Evolutionary conservation across 1,140 invertebrate genomes (phyloP).

Genomic region (Daktulosphaira vitifoliae): DNA sequence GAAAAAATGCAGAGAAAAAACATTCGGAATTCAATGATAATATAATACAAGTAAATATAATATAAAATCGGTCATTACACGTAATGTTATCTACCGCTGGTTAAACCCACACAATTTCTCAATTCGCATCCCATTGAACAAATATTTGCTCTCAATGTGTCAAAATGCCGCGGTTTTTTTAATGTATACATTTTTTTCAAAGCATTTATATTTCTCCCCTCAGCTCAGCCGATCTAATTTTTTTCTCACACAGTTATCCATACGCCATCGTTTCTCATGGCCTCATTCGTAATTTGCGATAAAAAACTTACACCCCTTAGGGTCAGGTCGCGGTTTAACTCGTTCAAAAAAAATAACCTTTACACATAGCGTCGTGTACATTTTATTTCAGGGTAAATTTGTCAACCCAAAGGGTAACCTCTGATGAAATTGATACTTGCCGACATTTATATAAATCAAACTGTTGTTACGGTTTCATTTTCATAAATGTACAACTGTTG

Average conservation of each 20-base stretch:
- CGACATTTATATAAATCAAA: slow-evolving; percentile 4
- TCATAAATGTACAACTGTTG: slow-evolving; percentile 17
- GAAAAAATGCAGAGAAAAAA: not conserved
- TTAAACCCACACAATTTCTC: slow-evolving; percentile 24
- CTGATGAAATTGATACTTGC: slow-evolving; percentile 14
- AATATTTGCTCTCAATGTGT: slow-evolving; percentile 28
- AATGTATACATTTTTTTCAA: not conserved
- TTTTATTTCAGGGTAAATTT: slow-evolving; percentile 3
- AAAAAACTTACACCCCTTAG: slow-evolving; percentile 14
- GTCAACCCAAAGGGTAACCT: slow-evolving; percentile 15
- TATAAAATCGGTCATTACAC: not conserved
- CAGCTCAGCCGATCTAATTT: slow-evolving; percentile 12
- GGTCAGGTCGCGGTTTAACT: slow-evolving; percentile 23
- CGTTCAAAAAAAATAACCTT: slow-evolving; percentile 9
- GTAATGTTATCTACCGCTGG: not conserved
- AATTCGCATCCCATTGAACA: slow-evolving; percentile 18
- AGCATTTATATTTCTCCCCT: slow-evolving; percentile 18
- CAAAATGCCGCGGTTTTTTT: slow-evolving; percentile 17
- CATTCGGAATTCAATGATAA: not conserved
- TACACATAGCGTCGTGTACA: not conserved
- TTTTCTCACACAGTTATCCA: slow-evolving; percentile 19
- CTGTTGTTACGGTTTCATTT: slow-evolving; percentile 11
- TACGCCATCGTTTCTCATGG: slow-evolving; percentile 22
- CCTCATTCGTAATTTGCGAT: not conserved
- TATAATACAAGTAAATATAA: not conserved